These are phyloP conservation scores for Stegostoma tigrinum DNA, from an alignment of 2,113 vertebrate genomes.

Conservation along the genomic window DNA sequence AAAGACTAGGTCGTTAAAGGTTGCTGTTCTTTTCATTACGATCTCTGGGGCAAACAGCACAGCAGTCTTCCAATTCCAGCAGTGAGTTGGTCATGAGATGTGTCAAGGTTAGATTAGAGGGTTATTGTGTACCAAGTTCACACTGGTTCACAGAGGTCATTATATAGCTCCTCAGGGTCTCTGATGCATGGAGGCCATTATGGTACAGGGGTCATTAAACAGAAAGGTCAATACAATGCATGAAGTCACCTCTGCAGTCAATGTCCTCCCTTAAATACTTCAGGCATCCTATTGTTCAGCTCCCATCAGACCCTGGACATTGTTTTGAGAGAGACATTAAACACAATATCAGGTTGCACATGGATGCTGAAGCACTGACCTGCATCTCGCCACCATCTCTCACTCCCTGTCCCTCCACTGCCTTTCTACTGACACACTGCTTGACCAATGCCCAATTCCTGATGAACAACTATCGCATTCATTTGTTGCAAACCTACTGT, in stretches of 20 bases:
- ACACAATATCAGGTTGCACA: neutral
- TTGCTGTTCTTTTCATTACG: too few species aligned
- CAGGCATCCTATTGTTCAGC: neutral
- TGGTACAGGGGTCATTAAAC: neutral
- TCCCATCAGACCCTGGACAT: neutral
- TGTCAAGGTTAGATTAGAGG: neutral
- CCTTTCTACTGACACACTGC: neutral
- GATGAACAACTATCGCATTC: too few species aligned
- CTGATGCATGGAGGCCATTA: too few species aligned
- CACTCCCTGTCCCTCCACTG: neutral
- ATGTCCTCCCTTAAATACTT: neutral
- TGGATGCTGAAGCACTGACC: neutral
- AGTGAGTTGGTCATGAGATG: neutral
- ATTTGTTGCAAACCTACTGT: too few species aligned
- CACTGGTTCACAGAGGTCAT: neutral
- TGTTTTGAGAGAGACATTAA: neutral
- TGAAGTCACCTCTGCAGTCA: neutral
- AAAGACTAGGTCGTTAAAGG: too few species aligned
- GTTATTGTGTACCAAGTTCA: too few species aligned
- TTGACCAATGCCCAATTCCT: neutral
- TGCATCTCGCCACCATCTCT: too few species aligned
- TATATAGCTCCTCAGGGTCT: too few species aligned
- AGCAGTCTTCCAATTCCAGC: neutral
- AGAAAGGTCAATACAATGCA: neutral
- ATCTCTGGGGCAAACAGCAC: neutral